Conservation (phyloP, 1,140 invertebrate species). For the Colletes latitarsis region DNA sequence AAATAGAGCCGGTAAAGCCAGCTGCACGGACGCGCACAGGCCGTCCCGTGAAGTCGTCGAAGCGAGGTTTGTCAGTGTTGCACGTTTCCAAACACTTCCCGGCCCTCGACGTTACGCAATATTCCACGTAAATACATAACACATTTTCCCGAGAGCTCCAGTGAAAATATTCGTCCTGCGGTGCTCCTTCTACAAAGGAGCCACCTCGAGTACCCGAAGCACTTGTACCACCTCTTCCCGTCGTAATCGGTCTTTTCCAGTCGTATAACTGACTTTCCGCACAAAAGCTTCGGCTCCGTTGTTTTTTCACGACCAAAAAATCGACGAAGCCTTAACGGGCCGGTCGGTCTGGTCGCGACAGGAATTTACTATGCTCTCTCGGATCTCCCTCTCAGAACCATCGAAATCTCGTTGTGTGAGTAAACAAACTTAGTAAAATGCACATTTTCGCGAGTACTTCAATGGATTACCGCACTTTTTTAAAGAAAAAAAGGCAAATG, state of each 20-base stretch:
- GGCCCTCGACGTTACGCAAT: conserved; percentile 69
- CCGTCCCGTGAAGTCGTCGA: conserved; percentile 40
- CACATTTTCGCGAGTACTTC: conserved; percentile 60
- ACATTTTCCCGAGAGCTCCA: conserved; percentile 51
- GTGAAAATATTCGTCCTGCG: conserved; percentile 59
- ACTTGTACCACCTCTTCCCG: conserved; percentile 27
- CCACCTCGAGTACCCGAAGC: conserved; percentile 29
- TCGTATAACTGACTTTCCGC: conserved; percentile 29
- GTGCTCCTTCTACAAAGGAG: conserved; percentile 53
- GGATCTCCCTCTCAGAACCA: conserved; percentile 47
- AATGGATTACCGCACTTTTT: conserved; percentile 61
- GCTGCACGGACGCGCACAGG: conserved; percentile 42
- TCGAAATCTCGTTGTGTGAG: conserved; percentile 63
- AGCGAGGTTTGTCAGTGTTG: conserved; percentile 46
- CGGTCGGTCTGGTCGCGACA: conserved; percentile 68
- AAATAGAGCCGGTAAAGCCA: conserved; percentile 57
- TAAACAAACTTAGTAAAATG: conserved; percentile 60
- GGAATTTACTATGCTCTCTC: conserved; percentile 68
- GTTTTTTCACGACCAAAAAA: conserved; percentile 64
- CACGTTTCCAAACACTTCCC: conserved; percentile 63
- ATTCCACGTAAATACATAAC: conserved; percentile 72
- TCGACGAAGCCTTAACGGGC: conserved; percentile 67
- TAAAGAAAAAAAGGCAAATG: conserved; percentile 58
- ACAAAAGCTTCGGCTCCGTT: conserved; percentile 38
- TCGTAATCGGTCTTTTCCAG: not conserved